Percentiles rank a stretch among this genome's conserved stretches.
phyloP scores from a whole-genome alignment of 2,888 invertebrate genomes.

The Caenorhabditis japonica region DNA sequence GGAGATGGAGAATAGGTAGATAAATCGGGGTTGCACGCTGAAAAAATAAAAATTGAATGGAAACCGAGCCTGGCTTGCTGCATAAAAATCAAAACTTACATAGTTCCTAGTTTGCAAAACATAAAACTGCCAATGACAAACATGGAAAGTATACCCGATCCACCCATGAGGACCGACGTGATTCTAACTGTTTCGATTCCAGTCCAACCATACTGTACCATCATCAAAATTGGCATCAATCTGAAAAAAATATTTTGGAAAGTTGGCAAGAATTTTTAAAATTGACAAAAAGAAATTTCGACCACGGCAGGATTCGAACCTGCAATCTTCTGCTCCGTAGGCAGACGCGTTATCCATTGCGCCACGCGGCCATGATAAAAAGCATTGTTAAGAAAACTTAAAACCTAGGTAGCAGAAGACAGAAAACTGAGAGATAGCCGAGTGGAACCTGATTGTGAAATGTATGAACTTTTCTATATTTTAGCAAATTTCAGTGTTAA shows the following conservation, averaged over 20 bases:
- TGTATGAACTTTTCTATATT: too few relatives aligned
- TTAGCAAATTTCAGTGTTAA: too few relatives aligned
- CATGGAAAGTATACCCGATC: conserved; percentile 44
- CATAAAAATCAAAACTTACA: conserved; percentile 14
- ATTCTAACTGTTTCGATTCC: conserved; percentile 51
- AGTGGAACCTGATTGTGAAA: too few relatives aligned
- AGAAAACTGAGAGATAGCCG: too few relatives aligned
- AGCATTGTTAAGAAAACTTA: too few relatives aligned
- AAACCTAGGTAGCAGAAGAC: too few relatives aligned
- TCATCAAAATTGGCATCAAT: conserved; percentile 41
- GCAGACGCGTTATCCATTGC: too few relatives aligned
- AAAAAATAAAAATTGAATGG: background rate
- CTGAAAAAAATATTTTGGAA: conserved; percentile 16
- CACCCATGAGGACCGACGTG: conserved; percentile 50
- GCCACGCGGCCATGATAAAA: too few relatives aligned
- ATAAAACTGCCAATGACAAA: conserved; percentile 51
- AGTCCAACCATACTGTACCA: conserved; percentile 55
- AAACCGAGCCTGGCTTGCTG: background rate
- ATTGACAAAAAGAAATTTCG: too few relatives aligned
- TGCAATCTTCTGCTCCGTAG: too few relatives aligned
- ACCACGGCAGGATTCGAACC: too few relatives aligned
- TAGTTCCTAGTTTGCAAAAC: conserved; percentile 48
- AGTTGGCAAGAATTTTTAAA: too few relatives aligned
- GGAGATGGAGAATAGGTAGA: conserved; percentile 42
- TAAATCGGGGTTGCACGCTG: conserved; percentile 35